A percentile compares a stretch with the other conserved stretches of the same genome.
phyloP scores from a whole-genome alignment of 2,888 invertebrate genomes.

The Tridacna gigas region DNA sequence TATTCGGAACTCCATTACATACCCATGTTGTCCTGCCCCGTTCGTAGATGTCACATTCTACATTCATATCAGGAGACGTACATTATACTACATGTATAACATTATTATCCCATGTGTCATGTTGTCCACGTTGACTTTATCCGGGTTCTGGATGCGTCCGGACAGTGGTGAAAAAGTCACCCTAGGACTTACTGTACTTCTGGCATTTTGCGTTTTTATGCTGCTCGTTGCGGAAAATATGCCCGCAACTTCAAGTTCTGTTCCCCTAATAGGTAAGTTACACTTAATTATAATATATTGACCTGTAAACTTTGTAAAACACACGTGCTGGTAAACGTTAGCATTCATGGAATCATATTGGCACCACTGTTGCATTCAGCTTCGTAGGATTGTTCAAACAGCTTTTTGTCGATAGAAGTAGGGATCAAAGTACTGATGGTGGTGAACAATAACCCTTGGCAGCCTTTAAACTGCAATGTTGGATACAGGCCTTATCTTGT shows the following conservation, averaged over 20 bases:
- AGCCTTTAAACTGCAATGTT: no score
- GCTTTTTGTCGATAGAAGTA: no score
- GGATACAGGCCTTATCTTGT: no score
- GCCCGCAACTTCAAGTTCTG: slow-evolving; percentile 85
- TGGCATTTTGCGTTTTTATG: slow-evolving; percentile 85
- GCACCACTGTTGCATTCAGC: no score
- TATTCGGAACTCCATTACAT: slow-evolving; percentile 80
- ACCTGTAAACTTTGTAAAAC: no score
- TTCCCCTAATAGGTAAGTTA: slow-evolving; percentile 85
- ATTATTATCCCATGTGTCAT: slow-evolving; percentile 85
- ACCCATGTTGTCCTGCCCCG: slow-evolving; percentile 83
- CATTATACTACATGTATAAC: slow-evolving; percentile 83
- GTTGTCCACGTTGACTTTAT: slow-evolving; percentile 84
- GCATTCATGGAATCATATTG: no score
- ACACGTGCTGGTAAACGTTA: no score
- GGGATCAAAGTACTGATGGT: no score
- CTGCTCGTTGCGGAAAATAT: slow-evolving; percentile 85
- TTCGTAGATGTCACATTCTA: slow-evolving; percentile 86
- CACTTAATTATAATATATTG: no score
- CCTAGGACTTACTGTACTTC: slow-evolving; percentile 84
- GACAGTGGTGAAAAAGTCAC: slow-evolving; percentile 85
- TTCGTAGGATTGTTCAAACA: no score
- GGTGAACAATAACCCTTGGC: no score
- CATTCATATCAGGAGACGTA: slow-evolving; percentile 86
- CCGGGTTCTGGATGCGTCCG: slow-evolving; percentile 85